Evolutionary conservation across 2,888 invertebrate genomes (phyloP), one percentile per base, ranked within the genome.

Genomic region (Acleris cristana): DNA sequence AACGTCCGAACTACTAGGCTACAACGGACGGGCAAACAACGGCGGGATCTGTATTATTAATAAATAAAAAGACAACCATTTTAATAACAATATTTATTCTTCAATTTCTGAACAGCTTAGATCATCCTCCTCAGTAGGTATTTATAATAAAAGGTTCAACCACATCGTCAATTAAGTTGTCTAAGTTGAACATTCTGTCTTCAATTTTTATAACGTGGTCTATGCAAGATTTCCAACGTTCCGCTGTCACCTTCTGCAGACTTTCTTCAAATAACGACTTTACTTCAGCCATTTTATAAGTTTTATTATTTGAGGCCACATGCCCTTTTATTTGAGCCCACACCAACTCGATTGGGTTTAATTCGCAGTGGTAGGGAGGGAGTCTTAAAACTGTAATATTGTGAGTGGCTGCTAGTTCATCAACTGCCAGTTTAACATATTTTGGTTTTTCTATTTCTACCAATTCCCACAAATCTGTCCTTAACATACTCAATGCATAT

Each of bases 291-390:
- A 67, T 57, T 56, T 67, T 67, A 53, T 53, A 67, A 1, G 48
- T 58, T 21, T 52, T 65, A 49, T 65, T 60, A 34, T 65, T 60
- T 34, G 40, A 6, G n/a, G 55, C 60, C 14, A 63, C 62, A 48
- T 67, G 48, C 51, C 61, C 61, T 23, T 69, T 72, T 14, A 67
- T 59, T 6, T 70, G 63, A n/a, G n/a, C n/a, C n/a, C n/a, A n/a
- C n/a, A n/a, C n/a, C n/a, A n/a, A n/a, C n/a, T n/a, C n/a, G n/a
- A n/a, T n/a, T n/a, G n/a, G n/a, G n/a, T n/a, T n/a, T n/a, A n/a
- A n/a, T n/a, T n/a, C n/a, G n/a, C n/a, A n/a, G n/a, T n/a, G n/a
- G n/a, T n/a, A n/a, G n/a, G n/a, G 70, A 5, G 71, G 70, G 30
- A 72, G 53, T 40, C 69, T 51, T 48, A 72, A 34, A 21, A 73